Evolutionary conservation across 2,888 invertebrate species (phyloP).

Genomic region (Tethea ocularis): DNA sequence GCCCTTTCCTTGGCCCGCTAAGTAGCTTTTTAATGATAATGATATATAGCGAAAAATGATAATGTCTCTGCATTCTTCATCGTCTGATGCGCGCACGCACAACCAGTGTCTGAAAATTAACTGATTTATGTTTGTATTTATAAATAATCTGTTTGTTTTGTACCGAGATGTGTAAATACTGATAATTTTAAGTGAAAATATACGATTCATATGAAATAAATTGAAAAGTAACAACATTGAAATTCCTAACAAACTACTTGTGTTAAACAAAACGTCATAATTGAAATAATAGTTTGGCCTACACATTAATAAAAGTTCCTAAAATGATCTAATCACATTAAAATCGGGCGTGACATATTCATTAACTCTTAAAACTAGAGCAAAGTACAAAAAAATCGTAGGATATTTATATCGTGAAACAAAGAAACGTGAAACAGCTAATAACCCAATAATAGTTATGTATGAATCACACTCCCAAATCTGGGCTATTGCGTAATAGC

Average conservation of each 20-base stretch:
- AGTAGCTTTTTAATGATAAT: conserved; percentile 2
- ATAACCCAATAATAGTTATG: neutral
- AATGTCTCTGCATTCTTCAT: conserved; percentile 4
- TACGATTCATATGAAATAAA: neutral
- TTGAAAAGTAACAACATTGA: neutral
- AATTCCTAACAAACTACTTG: too few relatives aligned
- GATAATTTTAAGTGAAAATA: neutral
- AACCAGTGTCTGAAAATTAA: conserved; percentile 4
- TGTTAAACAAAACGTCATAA: too few relatives aligned
- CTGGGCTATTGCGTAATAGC: neutral
- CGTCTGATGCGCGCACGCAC: conserved; percentile 4
- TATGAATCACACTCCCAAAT: neutral
- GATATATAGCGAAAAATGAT: conserved; percentile 1
- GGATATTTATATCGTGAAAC: neutral
- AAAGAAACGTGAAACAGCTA: neutral
- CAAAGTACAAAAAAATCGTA: neutral
- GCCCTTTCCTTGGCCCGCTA: conserved; percentile 1
- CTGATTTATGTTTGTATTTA: conserved; percentile 5
- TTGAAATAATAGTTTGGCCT: neutral
- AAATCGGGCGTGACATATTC: neutral
- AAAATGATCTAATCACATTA: neutral
- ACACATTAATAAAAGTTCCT: neutral
- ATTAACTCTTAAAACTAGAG: neutral
- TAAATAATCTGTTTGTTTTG: conserved; percentile 13
- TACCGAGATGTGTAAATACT: conserved; percentile 4